Percentiles rank a stretch among this genome's conserved stretches.
Conservation (phyloP, 64 coral and sea anemone species). For the Cladopsammia gracilis region DNA sequence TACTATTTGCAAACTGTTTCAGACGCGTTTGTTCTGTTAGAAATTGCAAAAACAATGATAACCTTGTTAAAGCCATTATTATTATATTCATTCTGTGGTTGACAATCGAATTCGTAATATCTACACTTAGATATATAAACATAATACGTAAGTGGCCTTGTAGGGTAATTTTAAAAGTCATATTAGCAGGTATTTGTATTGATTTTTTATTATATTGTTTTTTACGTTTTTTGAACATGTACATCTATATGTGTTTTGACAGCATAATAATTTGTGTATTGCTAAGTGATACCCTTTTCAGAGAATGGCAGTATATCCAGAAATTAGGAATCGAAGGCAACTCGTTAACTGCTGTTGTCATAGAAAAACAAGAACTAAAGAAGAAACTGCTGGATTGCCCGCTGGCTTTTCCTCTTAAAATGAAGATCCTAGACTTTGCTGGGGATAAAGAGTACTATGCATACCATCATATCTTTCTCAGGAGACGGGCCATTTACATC, state of each 20-base stretch:
- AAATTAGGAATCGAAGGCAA: not conserved
- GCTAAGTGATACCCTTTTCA: not conserved
- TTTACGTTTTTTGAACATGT: too few species aligned
- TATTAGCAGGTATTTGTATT: too few species aligned
- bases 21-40: not conserved
- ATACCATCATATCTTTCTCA: slow-evolving; percentile 79
- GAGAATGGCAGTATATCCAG: not conserved
- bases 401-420: slow-evolving; percentile 51
- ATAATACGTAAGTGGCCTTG: too few species aligned
- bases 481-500: slow-evolving; percentile 34
- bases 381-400: too few species aligned
- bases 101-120: too few species aligned
- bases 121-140: too few species aligned
- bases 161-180: too few species aligned
- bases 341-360: not conserved
- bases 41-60: not conserved
- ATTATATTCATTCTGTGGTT: not conserved
- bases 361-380: slow-evolving; percentile 33
- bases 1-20: not conserved
- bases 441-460: slow-evolving; percentile 77
- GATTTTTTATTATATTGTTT: too few species aligned
- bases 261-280: not conserved
- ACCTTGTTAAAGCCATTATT: not conserved
- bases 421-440: slow-evolving; percentile 77
- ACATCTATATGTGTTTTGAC: too few species aligned